A percentile compares a stretch with the other conserved stretches of the same genome.
Conservation (phyloP, 1,140 invertebrate species). For the Polyergus mexicanus region DNA sequence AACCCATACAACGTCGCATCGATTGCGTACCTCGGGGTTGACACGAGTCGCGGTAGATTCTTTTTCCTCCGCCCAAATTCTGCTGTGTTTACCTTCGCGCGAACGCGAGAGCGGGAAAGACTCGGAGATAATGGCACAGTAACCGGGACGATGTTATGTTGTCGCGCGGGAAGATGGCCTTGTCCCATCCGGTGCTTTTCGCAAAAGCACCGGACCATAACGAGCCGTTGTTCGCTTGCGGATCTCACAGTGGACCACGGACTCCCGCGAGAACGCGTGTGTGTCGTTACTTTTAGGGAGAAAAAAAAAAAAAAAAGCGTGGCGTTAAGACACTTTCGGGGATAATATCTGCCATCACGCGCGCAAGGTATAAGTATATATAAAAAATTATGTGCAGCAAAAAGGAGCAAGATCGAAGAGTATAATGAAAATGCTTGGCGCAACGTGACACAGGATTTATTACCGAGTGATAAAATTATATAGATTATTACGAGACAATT, state of each 20-base stretch:
- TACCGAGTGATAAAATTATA: not conserved
- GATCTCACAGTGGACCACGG: constrained; percentile 28
- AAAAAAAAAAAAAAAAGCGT: constrained; percentile 24
- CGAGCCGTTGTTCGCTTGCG: constrained; percentile 28
- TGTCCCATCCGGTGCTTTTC: constrained; percentile 18
- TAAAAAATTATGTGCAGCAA: constrained; percentile 32
- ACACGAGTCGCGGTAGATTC: not conserved
- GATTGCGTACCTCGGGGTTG: constrained; percentile 6
- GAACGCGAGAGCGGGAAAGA: not conserved
- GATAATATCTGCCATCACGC: not conserved
- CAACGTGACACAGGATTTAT: not conserved
- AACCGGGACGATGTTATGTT: constrained; percentile 52
- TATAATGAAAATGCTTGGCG: not conserved
- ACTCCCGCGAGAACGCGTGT: constrained; percentile 44
- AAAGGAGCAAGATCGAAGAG: not conserved
- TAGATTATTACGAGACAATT: not conserved
- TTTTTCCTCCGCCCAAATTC: not conserved
- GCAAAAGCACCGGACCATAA: constrained; percentile 34
- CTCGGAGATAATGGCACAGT: constrained; percentile 55
- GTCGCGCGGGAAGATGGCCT: constrained; percentile 7
- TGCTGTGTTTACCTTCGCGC: not conserved
- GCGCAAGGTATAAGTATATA: not conserved
- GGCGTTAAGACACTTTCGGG: constrained; percentile 39
- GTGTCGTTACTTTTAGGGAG: not conserved
- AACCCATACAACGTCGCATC: constrained; percentile 23